Percentiles rank a stretch among this genome's conserved stretches.
phyloP scores from a whole-genome alignment of 2,797 vertebrate species.

The Micromesistius poutassou region DNA sequence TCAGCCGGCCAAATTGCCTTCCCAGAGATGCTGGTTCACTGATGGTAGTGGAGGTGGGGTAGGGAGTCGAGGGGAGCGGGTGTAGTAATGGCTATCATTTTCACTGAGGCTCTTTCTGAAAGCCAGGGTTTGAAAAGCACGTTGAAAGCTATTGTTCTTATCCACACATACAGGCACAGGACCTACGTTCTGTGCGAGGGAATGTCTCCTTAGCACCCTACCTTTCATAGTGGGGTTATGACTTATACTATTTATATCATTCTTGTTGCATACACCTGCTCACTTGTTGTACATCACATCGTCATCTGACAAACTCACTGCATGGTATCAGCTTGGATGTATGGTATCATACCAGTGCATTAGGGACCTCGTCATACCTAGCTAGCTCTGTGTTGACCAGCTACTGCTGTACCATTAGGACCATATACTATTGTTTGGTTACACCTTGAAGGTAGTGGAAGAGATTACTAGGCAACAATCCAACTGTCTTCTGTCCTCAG shows the following conservation, averaged over 20 bases:
- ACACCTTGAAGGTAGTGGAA: background rate
- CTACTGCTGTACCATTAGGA: background rate
- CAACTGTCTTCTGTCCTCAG: constrained; percentile 44
- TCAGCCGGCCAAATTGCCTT: constrained; percentile 64
- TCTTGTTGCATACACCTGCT: background rate
- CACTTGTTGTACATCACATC: background rate
- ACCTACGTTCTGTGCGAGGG: background rate
- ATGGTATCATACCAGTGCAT: background rate
- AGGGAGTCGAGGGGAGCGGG: constrained; percentile 19
- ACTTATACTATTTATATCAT: background rate
- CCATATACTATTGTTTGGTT: background rate
- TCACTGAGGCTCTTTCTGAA: background rate
- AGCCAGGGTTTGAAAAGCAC: constrained; percentile 23
- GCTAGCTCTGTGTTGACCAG: background rate
- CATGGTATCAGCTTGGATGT: background rate
- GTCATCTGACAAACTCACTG: background rate
- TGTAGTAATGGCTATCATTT: constrained; percentile 1
- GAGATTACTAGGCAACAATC: background rate
- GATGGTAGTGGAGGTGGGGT: constrained; percentile 50
- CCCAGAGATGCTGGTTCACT: constrained; percentile 38
- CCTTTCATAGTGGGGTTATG: background rate
- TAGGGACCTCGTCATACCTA: background rate
- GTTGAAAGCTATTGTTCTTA: background rate
- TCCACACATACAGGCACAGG: background rate
- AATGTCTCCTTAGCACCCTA: background rate